These are phyloP conservation scores for Pogona vitticeps DNA, from an alignment of 2,113 vertebrate species.

Conservation along the genomic window DNA sequence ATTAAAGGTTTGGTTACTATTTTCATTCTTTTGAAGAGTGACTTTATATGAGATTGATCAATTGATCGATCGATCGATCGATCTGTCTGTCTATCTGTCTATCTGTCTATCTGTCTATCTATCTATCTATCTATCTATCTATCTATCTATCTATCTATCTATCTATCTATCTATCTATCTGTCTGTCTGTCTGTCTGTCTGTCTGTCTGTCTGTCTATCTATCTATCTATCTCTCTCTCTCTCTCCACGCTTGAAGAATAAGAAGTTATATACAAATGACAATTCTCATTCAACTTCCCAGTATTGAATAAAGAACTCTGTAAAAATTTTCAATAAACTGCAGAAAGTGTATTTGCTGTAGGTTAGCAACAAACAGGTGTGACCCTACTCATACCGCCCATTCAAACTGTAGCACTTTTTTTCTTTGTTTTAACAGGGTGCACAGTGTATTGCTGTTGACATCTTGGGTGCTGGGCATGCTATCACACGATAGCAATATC, in stretches of 20 bases:
- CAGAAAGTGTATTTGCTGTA: neutral
- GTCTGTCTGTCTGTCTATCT: neutral
- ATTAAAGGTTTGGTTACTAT: slow-evolving; percentile 32
- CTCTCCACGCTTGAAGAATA: no score
- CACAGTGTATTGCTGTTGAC: no score
- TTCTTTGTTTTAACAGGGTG: no score
- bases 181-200: no score
- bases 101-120: no score
- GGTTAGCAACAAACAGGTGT: no score
- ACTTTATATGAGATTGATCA: slow-evolving; percentile 11
- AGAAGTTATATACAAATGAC: neutral
- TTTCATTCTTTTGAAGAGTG: slow-evolving; percentile 49
- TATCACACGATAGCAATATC: no score
- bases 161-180: slow-evolving; percentile 5
- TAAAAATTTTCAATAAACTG: neutral
- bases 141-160: no score
- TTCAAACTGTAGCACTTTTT: no score
- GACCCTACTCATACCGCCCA: no score
- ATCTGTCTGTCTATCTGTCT: neutral
- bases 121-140: neutral
- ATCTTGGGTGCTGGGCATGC: no score
- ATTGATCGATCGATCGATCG: no score
- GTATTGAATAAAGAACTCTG: neutral
- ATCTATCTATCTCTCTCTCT: slow-evolving; percentile 28
- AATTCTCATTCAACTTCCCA: neutral